Conservation (phyloP, 1,140 invertebrate species). For the Whitmania pigra region DNA sequence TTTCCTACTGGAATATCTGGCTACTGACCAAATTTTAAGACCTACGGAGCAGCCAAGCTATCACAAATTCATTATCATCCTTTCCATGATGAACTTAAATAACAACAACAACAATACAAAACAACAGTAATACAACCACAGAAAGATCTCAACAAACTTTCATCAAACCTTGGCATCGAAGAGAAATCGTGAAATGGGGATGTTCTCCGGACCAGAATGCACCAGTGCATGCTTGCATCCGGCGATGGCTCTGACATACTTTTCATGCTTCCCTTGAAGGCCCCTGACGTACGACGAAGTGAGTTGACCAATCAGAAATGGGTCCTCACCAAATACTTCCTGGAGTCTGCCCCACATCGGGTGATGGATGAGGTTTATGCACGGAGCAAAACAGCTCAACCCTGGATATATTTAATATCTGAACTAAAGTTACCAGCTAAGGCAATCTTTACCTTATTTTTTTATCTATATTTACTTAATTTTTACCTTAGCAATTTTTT, state of each 20-base stretch:
- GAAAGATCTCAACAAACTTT: too few species aligned
- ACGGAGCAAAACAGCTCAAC: constrained; percentile 38
- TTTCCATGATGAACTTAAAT: too few species aligned
- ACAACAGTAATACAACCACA: too few species aligned
- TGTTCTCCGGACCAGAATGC: constrained; percentile 37
- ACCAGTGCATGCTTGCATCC: constrained; percentile 39
- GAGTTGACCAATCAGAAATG: constrained; percentile 33
- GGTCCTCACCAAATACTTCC: constrained; percentile 43
- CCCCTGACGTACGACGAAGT: constrained; percentile 33
- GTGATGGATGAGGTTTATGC: constrained; percentile 38
- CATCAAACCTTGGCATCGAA: constrained; percentile 35
- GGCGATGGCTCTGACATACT: constrained; percentile 34
- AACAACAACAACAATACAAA: too few species aligned
- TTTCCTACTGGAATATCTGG: too few species aligned
- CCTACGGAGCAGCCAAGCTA: too few species aligned
- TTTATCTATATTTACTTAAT: background rate
- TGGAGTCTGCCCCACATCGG: constrained; percentile 38
- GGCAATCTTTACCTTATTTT: background rate
- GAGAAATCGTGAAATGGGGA: constrained; percentile 31
- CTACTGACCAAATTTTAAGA: too few species aligned
- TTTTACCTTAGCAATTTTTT: background rate
- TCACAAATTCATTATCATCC: too few species aligned
- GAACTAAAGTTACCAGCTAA: background rate
- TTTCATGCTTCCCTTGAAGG: constrained; percentile 34
- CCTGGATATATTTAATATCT: constrained; percentile 24